phyloP scores from a whole-genome alignment of 2,888 invertebrate genomes.

The Lasioglossum leucozonium region DNA sequence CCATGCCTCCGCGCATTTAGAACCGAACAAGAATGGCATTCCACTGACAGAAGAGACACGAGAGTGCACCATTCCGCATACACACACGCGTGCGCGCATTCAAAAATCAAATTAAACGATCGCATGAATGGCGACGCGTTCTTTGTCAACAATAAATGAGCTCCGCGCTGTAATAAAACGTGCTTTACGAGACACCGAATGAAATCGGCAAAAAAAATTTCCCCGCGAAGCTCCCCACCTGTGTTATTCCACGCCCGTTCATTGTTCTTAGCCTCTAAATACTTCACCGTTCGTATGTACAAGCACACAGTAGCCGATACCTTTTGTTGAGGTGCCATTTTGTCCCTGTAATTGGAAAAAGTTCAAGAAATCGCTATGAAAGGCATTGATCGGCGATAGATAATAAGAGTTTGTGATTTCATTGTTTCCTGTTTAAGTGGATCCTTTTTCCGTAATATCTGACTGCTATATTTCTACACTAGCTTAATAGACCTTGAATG shows the following conservation, averaged over 20 bases:
- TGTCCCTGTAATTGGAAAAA: not conserved
- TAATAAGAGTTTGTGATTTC: not conserved
- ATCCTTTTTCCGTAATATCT: no score
- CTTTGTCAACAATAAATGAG: constrained; percentile 31
- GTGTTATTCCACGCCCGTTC: not conserved
- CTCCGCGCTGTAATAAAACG: not conserved
- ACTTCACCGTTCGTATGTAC: not conserved
- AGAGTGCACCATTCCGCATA: not conserved
- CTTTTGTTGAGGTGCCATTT: not conserved
- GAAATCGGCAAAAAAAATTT: constrained; percentile 4
- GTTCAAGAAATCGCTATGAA: not conserved
- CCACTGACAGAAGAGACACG: not conserved
- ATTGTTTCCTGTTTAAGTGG: not conserved
- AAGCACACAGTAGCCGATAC: not conserved
- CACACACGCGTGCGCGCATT: not conserved
- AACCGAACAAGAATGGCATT: constrained; percentile 15
- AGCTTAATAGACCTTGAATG: no score
- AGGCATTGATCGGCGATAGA: no score
- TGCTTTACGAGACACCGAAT: not conserved
- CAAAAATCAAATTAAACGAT: not conserved
- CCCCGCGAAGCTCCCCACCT: not conserved
- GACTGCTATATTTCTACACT: no score
- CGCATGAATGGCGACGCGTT: not conserved
- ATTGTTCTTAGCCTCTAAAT: not conserved
- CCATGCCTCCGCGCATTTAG: not conserved